These are phyloP conservation scores for Psix sp. DNA, from an alignment of 1,140 invertebrate species.

Conservation along the genomic window DNA sequence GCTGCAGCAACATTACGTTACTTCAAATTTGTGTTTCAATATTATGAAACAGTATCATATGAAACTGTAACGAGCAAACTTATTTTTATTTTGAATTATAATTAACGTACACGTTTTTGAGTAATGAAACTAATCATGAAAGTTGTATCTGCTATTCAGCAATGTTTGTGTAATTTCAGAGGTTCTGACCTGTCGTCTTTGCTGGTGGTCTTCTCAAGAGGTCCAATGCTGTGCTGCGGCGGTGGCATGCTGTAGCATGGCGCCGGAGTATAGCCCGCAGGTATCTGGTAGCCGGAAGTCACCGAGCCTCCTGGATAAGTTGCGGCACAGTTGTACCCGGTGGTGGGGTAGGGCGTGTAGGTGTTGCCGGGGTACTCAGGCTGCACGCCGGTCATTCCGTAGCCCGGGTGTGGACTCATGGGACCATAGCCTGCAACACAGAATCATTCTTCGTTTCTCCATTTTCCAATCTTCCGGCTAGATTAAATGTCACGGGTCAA, in stretches of 20 bases:
- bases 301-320: slow-evolving; percentile 81
- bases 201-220: slow-evolving; percentile 83
- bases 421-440: slow-evolving; percentile 83
- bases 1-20: too few relatives aligned
- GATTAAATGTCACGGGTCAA: slow-evolving; percentile 60
- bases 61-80: too few relatives aligned
- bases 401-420: slow-evolving; percentile 89
- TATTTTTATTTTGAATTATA: too few relatives aligned
- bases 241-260: slow-evolving; percentile 91
- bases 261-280: slow-evolving; percentile 84
- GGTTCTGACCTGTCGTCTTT: slow-evolving; percentile 86
- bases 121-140: slow-evolving; percentile 40
- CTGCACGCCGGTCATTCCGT: slow-evolving; percentile 85
- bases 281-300: slow-evolving; percentile 80
- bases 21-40: too few relatives aligned
- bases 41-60: too few relatives aligned
- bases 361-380: slow-evolving; percentile 87
- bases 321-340: slow-evolving; percentile 81
- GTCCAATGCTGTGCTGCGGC: slow-evolving; percentile 82
- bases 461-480: slow-evolving; percentile 59
- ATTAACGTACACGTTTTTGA: slow-evolving; percentile 41
- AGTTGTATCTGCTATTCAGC: too few relatives aligned
- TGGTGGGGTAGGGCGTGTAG: slow-evolving; percentile 81
- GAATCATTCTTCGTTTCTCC: slow-evolving; percentile 59
- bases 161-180: too few relatives aligned